Percentiles rank a stretch among this genome's conserved stretches.
These are phyloP conservation scores for Falco punctatus DNA, from an alignment of 2,113 vertebrate genomes.

Conservation along the genomic window DNA sequence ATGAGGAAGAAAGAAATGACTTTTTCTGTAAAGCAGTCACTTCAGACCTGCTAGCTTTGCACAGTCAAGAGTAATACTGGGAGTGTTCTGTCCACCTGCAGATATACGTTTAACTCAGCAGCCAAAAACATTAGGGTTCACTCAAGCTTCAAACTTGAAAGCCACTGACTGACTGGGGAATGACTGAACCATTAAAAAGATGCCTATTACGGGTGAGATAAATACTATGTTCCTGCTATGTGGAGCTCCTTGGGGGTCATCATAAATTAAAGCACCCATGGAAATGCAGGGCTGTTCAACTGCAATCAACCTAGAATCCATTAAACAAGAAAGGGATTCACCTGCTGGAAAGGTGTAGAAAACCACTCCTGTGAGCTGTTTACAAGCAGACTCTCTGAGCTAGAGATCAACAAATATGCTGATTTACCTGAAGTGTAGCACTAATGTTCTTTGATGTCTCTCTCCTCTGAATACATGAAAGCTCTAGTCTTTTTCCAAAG, in stretches of 20 bases:
- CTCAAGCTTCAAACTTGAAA: not conserved
- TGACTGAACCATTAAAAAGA: not conserved
- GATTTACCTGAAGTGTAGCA: not conserved
- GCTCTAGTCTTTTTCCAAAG: not conserved
- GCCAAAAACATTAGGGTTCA: not conserved
- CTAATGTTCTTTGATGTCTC: not conserved
- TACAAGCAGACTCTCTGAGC: not conserved
- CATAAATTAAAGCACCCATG: not conserved
- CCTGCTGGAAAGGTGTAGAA: not conserved
- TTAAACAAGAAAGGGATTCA: not conserved
- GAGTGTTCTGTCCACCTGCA: not conserved
- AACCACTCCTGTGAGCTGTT: not conserved
- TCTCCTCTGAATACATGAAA: not conserved
- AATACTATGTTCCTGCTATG: not conserved
- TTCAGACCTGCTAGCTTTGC: not conserved
- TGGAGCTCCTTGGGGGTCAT: not conserved
- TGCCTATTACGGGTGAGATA: not conserved
- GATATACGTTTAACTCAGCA: not conserved
- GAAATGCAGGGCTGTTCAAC: not conserved
- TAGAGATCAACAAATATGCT: not conserved
- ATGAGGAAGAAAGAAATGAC: not conserved
- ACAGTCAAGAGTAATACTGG: not conserved
- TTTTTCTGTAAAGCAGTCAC: not conserved
- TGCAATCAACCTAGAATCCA: not conserved
- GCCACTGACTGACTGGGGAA: not conserved